A percentile compares a stretch with the other conserved stretches of the same genome.
These are phyloP conservation scores for Corythaeola cristata DNA, from an alignment of 2,113 vertebrate species.

Conservation along the genomic window DNA sequence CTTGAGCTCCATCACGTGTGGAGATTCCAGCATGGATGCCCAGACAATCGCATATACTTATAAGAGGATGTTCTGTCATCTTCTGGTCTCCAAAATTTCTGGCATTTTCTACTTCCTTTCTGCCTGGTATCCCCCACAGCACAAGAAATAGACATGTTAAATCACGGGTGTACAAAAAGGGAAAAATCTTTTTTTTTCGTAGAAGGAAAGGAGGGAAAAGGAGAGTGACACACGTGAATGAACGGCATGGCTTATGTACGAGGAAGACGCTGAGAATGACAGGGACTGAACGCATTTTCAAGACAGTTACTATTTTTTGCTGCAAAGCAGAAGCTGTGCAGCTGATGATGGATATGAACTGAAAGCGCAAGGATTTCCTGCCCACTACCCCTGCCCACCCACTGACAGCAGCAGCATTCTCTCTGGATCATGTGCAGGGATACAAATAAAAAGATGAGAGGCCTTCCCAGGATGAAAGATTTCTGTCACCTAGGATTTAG, in stretches of 20 bases:
- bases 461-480: not conserved
- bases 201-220: not conserved
- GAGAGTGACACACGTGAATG: rapidly evolving
- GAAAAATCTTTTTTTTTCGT: not conserved
- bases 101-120: not conserved
- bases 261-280: not conserved
- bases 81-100: not conserved
- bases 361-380: not conserved
- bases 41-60: not conserved
- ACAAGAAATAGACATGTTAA: not conserved
- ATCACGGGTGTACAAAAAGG: not conserved
- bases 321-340: not conserved
- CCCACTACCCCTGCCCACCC: not conserved
- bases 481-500: not conserved
- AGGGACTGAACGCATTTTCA: not conserved
- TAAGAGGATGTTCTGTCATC: not conserved
- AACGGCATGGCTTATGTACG: not conserved
- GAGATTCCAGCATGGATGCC: not conserved
- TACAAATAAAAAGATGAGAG: not conserved
- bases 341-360: not conserved
- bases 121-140: not conserved
- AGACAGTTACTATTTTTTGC: not conserved
- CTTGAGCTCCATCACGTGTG: not conserved
- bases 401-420: not conserved
- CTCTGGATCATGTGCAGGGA: not conserved